Base-by-base conservation (phyloP, 2,797 vertebrate genomes). In the Coregonus sp. region DNA sequence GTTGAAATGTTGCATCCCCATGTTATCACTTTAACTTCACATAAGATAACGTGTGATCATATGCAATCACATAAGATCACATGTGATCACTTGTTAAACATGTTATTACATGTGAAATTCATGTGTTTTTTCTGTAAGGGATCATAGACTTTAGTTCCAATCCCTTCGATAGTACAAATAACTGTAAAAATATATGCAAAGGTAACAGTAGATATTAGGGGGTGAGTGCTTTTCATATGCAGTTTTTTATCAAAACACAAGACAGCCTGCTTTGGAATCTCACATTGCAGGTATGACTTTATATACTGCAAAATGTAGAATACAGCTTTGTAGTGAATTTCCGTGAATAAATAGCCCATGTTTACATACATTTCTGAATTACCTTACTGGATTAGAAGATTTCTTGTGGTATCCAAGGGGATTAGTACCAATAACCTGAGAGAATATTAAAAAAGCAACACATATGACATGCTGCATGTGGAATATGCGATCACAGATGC, bases 391-490 rank as follows among this genome's bases (percentile, higher is more conserved):
- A 75, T 77, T 77, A 86, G 2, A 52, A 71, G 71, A 25, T 81
- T 82, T 73, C 81, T 75, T 79, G 80, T 70, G 80, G 12, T 69
- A 67, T 72, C 75, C 3, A 80, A 66, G 61, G 79, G 83, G 90
- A 91, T 92, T 90, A 91, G 73, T 75, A 73, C 47, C 78, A 52
- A 83, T 83, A 81, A 88, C 87, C 79, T 80, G 73, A 76, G 78
- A 73, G 83, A 81, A 81, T 86, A 85, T 86, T 84, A 84, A 59
- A 85, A 75, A 80, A 77, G 81, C 79, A 84, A 73, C 75, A 79
- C 81, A 50, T 77, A 75, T 80, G 90, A 75, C 89, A 76, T 80
- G 78, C 31, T 33, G 5, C n/a, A 59, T 20, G n/a, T 73, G 81
- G 80, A 88, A 85, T 84, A 79, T 1, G 70, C 85, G 82, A 86